These are phyloP conservation scores for Gastracanthus pulcherrimus DNA, from an alignment of 2,888 invertebrate species.

Conservation along the genomic window DNA sequence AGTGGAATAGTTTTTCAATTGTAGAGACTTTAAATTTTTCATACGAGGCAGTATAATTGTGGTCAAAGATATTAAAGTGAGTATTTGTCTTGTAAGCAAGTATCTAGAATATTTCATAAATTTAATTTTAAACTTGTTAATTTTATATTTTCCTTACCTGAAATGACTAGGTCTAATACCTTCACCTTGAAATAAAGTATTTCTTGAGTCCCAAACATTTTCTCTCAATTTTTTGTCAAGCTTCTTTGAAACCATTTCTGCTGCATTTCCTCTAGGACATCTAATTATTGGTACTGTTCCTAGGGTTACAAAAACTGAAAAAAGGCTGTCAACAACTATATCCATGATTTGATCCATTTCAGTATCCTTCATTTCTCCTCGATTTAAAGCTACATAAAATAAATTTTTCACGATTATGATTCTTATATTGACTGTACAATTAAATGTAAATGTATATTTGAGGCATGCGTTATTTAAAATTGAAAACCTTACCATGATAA, in stretches of 20 bases:
- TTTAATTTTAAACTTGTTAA: background rate
- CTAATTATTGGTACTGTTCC: conserved; percentile 85
- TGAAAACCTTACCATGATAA: conserved; percentile 87
- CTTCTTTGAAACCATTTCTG: conserved; percentile 98
- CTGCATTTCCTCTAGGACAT: conserved; percentile 96
- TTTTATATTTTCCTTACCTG: conserved; percentile 71
- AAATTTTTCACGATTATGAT: conserved; percentile 13
- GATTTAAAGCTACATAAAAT: conserved; percentile 88
- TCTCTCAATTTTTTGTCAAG: conserved; percentile 98
- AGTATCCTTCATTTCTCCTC: conserved; percentile 94
- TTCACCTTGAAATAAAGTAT: conserved; percentile 95
- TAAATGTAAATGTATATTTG: conserved; percentile 45
- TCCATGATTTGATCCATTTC: conserved; percentile 98
- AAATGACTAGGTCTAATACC: conserved; percentile 85
- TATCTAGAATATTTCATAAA: background rate
- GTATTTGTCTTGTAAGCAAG: no score
- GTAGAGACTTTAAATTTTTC: no score
- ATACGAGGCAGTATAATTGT: no score
- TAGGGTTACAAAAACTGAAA: conserved; percentile 98
- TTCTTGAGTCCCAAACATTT: conserved; percentile 97
- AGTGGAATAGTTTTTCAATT: no score
- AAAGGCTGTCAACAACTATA: conserved; percentile 95
- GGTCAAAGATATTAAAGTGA: no score
- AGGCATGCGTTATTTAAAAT: conserved; percentile 8
- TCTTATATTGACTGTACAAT: no score